Evolutionary conservation across 2,113 vertebrate genomes (phyloP).

Genomic region (Guaruba guarouba): DNA sequence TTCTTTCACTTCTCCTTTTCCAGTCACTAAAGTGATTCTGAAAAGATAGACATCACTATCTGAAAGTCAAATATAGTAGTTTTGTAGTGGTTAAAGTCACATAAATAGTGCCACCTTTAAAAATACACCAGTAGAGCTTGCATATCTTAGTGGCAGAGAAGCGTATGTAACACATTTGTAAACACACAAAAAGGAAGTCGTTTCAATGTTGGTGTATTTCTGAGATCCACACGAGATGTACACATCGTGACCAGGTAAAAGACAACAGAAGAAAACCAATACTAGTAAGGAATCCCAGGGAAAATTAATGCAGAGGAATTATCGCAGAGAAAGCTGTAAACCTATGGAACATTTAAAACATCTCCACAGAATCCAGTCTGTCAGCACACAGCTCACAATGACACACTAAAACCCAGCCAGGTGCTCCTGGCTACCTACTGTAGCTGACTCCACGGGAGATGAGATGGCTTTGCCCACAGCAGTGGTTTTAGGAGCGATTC

Average conservation of each 20-base stretch:
- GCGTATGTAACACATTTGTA: background rate
- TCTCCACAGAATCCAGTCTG: background rate
- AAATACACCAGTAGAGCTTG: background rate
- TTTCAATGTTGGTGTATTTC: background rate
- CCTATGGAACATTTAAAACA: background rate
- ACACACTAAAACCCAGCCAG: background rate
- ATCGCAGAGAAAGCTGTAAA: background rate
- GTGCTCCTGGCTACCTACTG: background rate
- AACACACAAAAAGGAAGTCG: background rate
- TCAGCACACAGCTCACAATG: fast-evolving
- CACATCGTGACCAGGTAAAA: background rate
- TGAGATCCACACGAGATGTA: background rate
- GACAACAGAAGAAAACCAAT: background rate
- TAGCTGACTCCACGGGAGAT: fast-evolving
- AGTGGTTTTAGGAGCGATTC: background rate
- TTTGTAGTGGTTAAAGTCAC: background rate
- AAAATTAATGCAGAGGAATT: background rate
- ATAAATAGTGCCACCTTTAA: background rate
- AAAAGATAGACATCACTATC: background rate
- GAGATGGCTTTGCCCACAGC: background rate
- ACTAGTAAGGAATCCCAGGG: background rate
- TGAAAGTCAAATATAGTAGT: background rate
- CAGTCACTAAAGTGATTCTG: background rate
- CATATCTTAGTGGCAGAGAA: background rate
- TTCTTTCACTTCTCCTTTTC: background rate